Base-by-base conservation (phyloP, 2,888 invertebrate genomes). In the Periphyllus acericola region DNA sequence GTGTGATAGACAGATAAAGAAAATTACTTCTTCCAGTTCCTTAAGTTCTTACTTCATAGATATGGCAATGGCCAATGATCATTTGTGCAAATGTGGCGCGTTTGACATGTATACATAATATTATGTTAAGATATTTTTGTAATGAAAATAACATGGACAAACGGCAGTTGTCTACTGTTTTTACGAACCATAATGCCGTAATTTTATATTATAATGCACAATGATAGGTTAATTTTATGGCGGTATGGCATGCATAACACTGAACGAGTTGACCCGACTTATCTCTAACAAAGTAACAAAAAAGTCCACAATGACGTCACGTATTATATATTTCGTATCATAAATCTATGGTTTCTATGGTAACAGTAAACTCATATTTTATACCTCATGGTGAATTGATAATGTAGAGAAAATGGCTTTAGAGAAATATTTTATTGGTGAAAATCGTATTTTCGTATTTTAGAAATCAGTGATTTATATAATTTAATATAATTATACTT, bases 271-370 rank as follows among this genome's bases (percentile, higher is more conserved):
- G 84, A 84, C 84, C 76, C 17, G 9, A 52, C 66, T 84, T 84
- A 84, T 84, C 76, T 84, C 46, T 68, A 17, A 66, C 68, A 46
- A 46, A 46, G 46, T 14, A 46, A 46, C 46, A 46, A 46, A 46
- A 84, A 84, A 84, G 76, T 76, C 84, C 84, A 66, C 76, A 52
- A 78, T 76, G 84, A 84, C 84, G 84, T 84, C 84, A 84, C 66
- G 32, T 32, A 46, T 46, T 46, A 46, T 21, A 32, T 55, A 32
- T 55, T 21, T 60, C 25, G 52, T 80, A 36, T 80, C 8, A 32
- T 36, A 68, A 76, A 68, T 76, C 68, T 25, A 34, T 19, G 4
- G 46, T 84, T 34, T 32, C 76, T 76, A 46, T 17, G 66, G 83
- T 84, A 76, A 84, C 83, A 9, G 4, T 9, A 17, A n/a, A 21